Conservation (phyloP, 2,113 vertebrate species). For the Cottus gobio region DNA sequence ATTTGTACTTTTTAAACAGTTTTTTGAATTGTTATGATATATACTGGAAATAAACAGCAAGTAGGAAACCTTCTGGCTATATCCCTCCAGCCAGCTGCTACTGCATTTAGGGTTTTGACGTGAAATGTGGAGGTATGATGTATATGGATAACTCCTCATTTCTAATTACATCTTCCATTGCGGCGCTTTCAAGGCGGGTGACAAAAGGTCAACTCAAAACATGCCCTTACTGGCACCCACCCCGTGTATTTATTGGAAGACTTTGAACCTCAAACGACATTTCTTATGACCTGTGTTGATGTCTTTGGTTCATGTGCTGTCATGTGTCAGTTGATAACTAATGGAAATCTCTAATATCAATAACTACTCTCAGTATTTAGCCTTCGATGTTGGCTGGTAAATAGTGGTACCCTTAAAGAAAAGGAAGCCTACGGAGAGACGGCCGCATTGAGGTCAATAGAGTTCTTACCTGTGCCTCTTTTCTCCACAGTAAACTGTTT, state of each 20-base stretch:
- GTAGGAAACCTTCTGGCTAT: background rate
- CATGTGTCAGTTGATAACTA: background rate
- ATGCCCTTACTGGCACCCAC: too few relatives aligned
- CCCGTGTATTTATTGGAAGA: too few relatives aligned
- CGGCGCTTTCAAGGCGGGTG: background rate
- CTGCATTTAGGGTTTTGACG: background rate
- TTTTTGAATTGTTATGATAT: background rate
- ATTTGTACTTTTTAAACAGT: background rate
- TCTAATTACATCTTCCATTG: background rate
- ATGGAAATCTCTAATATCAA: background rate
- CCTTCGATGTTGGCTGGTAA: background rate
- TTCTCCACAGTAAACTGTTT: constrained; percentile 89
- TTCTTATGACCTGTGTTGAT: background rate
- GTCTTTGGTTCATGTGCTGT: background rate
- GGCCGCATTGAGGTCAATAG: background rate
- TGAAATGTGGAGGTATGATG: background rate
- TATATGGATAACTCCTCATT: background rate
- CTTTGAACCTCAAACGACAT: too few relatives aligned
- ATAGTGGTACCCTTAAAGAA: background rate
- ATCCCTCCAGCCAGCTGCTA: background rate
- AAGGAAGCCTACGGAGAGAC: background rate
- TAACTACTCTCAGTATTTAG: too few relatives aligned
- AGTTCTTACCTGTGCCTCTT: constrained; percentile 7
- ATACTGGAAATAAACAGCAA: background rate
- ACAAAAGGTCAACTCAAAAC: background rate